Evolutionary conservation across 1,140 invertebrate genomes (phyloP).

Genomic region (Gonatopus flavifemur): DNA sequence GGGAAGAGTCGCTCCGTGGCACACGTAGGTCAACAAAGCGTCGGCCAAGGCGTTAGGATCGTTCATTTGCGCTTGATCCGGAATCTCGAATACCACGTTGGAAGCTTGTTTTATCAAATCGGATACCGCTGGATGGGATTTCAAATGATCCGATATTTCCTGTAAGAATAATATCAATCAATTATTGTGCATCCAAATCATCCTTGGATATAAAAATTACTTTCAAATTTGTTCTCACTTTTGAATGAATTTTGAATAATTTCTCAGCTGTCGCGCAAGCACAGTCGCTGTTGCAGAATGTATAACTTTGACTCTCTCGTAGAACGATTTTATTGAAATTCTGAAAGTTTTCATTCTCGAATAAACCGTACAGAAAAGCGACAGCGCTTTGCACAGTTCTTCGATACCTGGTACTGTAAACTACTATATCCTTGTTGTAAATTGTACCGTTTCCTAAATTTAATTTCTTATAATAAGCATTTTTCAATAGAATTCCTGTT

Average conservation of each 20-base stretch:
- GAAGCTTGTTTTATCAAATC: constrained; percentile 68
- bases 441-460: constrained; percentile 56
- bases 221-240: constrained; percentile 24
- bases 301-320: constrained; percentile 75
- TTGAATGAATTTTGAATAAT: constrained; percentile 59
- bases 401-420: constrained; percentile 81
- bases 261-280: constrained; percentile 74
- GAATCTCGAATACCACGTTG: constrained; percentile 65
- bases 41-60: constrained; percentile 77
- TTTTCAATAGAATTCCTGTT: constrained; percentile 71
- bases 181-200: background rate
- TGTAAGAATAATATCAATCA: constrained; percentile 34
- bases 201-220: no score
- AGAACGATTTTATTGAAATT: constrained; percentile 60
- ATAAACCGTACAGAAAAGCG: constrained; percentile 75
- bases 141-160: constrained; percentile 60
- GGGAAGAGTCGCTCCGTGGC: constrained; percentile 77
- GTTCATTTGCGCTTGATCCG: constrained; percentile 60
- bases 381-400: constrained; percentile 88
- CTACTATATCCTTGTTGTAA: constrained; percentile 65
- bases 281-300: constrained; percentile 84
- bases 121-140: constrained; percentile 69
- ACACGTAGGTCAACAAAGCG: constrained; percentile 78
- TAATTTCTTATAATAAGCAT: constrained; percentile 68
- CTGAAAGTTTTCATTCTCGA: constrained; percentile 63